Base-by-base conservation (phyloP, 2,888 invertebrate genomes). In the Elegia similella region DNA sequence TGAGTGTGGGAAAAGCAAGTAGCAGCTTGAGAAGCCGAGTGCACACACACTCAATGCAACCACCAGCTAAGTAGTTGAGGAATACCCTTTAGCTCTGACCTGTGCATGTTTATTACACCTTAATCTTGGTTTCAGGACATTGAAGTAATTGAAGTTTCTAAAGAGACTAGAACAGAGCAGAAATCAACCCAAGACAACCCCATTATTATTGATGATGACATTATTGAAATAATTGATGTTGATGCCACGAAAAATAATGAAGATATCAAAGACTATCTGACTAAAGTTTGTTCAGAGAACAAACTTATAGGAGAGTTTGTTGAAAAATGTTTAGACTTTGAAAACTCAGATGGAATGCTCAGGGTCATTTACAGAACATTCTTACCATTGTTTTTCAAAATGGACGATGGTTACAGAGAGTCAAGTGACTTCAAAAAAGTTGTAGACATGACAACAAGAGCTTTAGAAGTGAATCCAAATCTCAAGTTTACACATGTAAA, bases 401-500 rank as follows among this genome's bases (percentile, higher is more conserved):
- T 72, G 3, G 67, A 71, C 42, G 53, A 63, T n/a, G 44, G 53
- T 1, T 82, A 74, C 52, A 82, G 72, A 56, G 62, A 67, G 32
- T 80, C 84, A 0, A 15, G 62, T 8, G 43, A 55, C 17, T 78
- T 81, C 57, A 59, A 72, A 42, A 69, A 58, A 29, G 15, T 76
- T 5, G 43, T 88, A 16, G 64, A 62, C 3, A 71, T 59, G 15
- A 72, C 70, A 0, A 52, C 74, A 7, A 58, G 38, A 10, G 56
- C 62, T 0, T 52, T 88, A 17, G 65, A 73, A 17, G 55, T 38
- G 7, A 67, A 78, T 55, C 86, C 86, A 0, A 6, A 58, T 6
- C 65, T 64, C 15, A 87, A 81, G 61, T 87, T 76, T 67, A 65
- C 73, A 1, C 78, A 80, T 58, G 59, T 88, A 0, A 81, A 78